Conservation (phyloP, 2,113 vertebrate species). For the Rhineura floridana region DNA sequence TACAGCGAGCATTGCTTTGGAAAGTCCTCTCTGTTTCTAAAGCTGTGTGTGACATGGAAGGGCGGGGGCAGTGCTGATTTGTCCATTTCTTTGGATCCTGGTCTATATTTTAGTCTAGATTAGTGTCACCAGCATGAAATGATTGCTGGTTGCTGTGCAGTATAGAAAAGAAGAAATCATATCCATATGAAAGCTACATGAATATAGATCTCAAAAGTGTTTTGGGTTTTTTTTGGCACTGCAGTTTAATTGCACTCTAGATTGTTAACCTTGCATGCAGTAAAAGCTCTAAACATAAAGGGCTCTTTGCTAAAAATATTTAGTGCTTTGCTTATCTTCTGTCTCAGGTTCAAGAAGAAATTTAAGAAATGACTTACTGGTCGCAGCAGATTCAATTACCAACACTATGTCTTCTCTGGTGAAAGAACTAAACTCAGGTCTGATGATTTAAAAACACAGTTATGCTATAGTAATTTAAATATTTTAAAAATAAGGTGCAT, state of each 20-base stretch:
- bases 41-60: neutral
- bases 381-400: slow-evolving; percentile 98
- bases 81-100: neutral
- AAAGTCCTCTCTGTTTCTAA: neutral
- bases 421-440: slow-evolving; percentile 97
- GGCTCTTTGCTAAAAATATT: slow-evolving; percentile 28
- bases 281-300: slow-evolving; percentile 34
- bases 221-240: neutral
- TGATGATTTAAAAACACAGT: neutral
- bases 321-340: slow-evolving; percentile 54
- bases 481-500: neutral
- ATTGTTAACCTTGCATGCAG: slow-evolving; percentile 29
- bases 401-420: slow-evolving; percentile 99
- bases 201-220: slow-evolving; percentile 30
- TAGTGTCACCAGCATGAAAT: slow-evolving; percentile 58
- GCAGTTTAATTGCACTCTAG: slow-evolving; percentile 8
- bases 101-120: slow-evolving; percentile 47
- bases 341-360: slow-evolving; percentile 92
- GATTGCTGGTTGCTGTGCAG: slow-evolving; percentile 55
- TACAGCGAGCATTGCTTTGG: neutral
- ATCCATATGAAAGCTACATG: slow-evolving; percentile 41
- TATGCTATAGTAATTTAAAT: neutral
- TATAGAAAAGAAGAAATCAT: slow-evolving; percentile 42
- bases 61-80: neutral
- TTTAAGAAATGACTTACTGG: slow-evolving; percentile 93